These are phyloP conservation scores for Phrynocephalus forsythii DNA, from an alignment of 2,797 vertebrate species.

Conservation along the genomic window DNA sequence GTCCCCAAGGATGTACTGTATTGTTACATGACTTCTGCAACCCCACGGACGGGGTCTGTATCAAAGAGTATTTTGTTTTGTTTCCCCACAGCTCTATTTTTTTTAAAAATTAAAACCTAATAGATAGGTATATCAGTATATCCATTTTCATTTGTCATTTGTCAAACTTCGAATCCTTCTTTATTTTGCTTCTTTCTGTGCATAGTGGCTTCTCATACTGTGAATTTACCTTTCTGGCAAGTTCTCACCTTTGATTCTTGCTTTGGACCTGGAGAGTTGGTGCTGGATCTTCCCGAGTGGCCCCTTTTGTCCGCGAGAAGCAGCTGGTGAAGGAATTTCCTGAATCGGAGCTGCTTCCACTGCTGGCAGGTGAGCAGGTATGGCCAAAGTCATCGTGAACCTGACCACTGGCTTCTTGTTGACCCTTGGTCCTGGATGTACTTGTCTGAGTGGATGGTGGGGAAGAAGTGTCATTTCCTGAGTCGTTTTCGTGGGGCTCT, in stretches of 20 bases:
- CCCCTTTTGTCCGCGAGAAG: slow-evolving; percentile 88
- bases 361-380: slow-evolving; percentile 79
- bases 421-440: slow-evolving; percentile 82
- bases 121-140: too few relatives aligned
- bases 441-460: slow-evolving; percentile 91
- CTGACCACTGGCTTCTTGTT: slow-evolving; percentile 79
- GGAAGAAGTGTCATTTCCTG: slow-evolving; percentile 96
- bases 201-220: too few relatives aligned
- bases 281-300: slow-evolving; percentile 75
- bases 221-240: background rate
- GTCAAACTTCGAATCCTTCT: too few relatives aligned
- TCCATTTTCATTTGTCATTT: too few relatives aligned
- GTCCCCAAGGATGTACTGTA: too few relatives aligned
- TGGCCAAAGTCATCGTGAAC: slow-evolving; percentile 69
- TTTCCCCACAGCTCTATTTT: too few relatives aligned
- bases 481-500: slow-evolving; percentile 92
- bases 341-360: slow-evolving; percentile 93
- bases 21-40: too few relatives aligned
- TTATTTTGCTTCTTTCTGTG: too few relatives aligned
- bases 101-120: too few relatives aligned
- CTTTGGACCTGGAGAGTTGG: slow-evolving; percentile 71
- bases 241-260: slow-evolving; percentile 79
- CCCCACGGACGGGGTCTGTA: too few relatives aligned
- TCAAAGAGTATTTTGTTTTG: too few relatives aligned
- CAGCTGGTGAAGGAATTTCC: slow-evolving; percentile 97